These are phyloP conservation scores for Microplitis deprimator DNA, from an alignment of 2,888 invertebrate species.

Conservation along the genomic window DNA sequence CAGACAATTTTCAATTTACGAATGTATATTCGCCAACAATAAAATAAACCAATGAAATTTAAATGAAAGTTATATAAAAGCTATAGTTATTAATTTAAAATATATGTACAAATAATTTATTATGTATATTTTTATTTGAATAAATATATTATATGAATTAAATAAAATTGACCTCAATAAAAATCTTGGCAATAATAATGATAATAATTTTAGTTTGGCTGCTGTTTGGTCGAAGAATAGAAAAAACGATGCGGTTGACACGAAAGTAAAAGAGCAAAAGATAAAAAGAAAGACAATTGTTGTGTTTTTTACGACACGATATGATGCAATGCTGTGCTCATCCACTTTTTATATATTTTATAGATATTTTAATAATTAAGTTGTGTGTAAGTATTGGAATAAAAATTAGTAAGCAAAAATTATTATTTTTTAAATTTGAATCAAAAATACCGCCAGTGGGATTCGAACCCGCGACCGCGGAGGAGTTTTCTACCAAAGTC, in stretches of 20 bases:
- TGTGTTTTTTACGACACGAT: slow-evolving; percentile 18
- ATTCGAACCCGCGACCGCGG: too few relatives aligned
- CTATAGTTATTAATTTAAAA: background rate
- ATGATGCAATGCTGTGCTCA: slow-evolving; percentile 25
- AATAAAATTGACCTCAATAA: too few relatives aligned
- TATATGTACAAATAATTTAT: too few relatives aligned
- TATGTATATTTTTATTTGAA: too few relatives aligned
- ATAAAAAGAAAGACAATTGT: slow-evolving; percentile 11
- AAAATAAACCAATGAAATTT: background rate
- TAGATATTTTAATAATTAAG: slow-evolving; percentile 13
- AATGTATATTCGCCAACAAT: background rate
- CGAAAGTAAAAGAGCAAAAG: slow-evolving; percentile 23
- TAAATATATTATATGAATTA: too few relatives aligned
- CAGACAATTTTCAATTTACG: background rate
- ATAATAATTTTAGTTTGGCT: background rate
- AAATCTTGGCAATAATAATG: too few relatives aligned
- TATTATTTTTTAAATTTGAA: too few relatives aligned
- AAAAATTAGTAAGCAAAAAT: background rate
- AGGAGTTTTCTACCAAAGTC: too few relatives aligned
- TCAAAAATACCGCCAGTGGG: too few relatives aligned
- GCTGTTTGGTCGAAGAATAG: slow-evolving; percentile 31
- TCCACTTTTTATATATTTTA: slow-evolving; percentile 20
- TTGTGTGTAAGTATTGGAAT: background rate
- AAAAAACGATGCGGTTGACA: slow-evolving; percentile 24
- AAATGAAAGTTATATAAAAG: background rate